Evolutionary conservation across 1,140 invertebrate species (phyloP).

Genomic region (Grapholita molesta): DNA sequence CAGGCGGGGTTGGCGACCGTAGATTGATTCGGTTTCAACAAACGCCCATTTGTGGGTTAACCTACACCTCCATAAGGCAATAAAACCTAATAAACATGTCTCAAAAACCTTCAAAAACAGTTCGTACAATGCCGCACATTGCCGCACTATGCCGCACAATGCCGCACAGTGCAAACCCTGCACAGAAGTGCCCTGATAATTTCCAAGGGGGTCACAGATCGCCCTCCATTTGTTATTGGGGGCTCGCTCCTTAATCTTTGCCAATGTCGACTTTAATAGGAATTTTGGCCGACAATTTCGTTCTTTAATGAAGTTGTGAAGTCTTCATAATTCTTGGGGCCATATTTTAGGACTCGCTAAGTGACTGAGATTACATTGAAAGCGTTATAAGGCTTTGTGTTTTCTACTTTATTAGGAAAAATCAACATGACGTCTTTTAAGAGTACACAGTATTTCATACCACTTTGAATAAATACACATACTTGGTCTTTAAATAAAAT

Average conservation of each 20-base stretch:
- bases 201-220: constrained; percentile 39
- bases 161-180: neutral
- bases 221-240: constrained; percentile 34
- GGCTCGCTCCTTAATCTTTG: constrained; percentile 32
- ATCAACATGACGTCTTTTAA: no score
- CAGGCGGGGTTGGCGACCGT: no score
- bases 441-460: no score
- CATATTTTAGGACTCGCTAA: constrained; percentile 9
- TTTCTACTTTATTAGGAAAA: no score
- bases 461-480: no score
- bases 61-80: no score
- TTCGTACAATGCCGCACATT: no score
- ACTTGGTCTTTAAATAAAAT: no score
- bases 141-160: neutral
- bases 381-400: neutral
- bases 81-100: no score
- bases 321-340: constrained; percentile 34
- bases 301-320: constrained; percentile 54
- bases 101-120: no score
- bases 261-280: constrained; percentile 39
- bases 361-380: constrained; percentile 19
- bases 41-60: no score
- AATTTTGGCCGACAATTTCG: constrained; percentile 37
- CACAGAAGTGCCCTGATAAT: constrained; percentile 29
- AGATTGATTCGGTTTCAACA: no score